phyloP scores from a whole-genome alignment of 2,113 vertebrate species.

The Cepphus grylle region DNA sequence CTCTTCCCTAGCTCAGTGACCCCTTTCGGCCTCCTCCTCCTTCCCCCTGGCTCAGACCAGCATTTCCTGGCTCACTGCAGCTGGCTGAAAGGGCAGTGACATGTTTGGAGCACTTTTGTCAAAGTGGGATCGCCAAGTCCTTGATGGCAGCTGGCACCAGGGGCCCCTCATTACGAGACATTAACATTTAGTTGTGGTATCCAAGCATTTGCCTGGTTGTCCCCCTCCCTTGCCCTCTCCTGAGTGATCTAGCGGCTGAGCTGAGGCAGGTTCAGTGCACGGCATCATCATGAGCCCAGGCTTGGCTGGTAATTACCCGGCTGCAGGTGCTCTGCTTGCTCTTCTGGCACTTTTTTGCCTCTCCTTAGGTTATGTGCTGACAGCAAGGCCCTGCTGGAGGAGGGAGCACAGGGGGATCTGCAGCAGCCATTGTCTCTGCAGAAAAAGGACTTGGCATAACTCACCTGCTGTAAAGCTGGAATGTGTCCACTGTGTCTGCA shows the following conservation, averaged over 20 bases:
- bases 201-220: neutral
- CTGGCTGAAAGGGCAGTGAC: neutral
- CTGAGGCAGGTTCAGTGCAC: neutral
- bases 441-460: neutral
- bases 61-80: neutral
- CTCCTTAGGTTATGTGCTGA: neutral
- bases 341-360: neutral
- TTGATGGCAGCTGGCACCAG: neutral
- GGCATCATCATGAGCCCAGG: neutral
- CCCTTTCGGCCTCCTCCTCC: neutral
- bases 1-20: neutral
- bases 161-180: neutral
- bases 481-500: neutral
- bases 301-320: neutral
- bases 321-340: neutral
- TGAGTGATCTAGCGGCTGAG: rapidly evolving
- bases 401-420: rapidly evolving
- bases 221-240: neutral
- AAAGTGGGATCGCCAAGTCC: neutral
- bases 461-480: neutral
- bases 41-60: neutral
- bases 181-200: neutral
- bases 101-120: neutral
- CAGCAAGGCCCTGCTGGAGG: neutral
- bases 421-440: neutral